A percentile compares a stretch with the other conserved stretches of the same genome.
Evolutionary conservation across 2,113 vertebrate genomes (phyloP).

Genomic region (Dipodomys ordii): DNA sequence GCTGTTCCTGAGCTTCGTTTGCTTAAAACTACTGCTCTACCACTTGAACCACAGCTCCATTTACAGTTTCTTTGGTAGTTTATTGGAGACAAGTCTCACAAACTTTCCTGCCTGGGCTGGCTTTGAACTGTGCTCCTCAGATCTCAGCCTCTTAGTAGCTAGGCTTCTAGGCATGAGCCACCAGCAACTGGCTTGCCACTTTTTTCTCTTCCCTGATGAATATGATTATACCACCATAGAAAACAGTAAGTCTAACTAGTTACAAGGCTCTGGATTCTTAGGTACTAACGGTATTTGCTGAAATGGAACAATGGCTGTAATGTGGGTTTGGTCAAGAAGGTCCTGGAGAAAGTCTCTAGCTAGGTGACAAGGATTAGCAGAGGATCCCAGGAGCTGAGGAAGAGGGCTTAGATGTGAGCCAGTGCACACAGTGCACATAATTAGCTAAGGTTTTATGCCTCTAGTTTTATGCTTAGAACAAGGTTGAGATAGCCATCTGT

Average conservation of each 20-base stretch:
- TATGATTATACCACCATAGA: background rate
- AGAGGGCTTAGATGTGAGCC: background rate
- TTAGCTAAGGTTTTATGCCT: background rate
- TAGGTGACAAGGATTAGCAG: background rate
- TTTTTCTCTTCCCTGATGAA: background rate
- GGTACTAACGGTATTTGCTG: background rate
- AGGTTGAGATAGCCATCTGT: background rate
- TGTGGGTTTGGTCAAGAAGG: background rate
- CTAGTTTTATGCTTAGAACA: conserved; percentile 6
- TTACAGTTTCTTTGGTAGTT: too few species aligned
- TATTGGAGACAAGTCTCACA: too few species aligned
- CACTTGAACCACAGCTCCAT: too few species aligned
- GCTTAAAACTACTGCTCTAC: too few species aligned
- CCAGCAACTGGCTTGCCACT: too few species aligned
- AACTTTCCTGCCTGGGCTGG: too few species aligned
- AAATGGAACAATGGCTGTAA: background rate
- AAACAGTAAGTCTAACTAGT: background rate
- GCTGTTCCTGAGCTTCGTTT: too few species aligned
- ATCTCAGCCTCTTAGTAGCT: too few species aligned
- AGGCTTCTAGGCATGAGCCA: too few species aligned
- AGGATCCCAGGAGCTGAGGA: background rate
- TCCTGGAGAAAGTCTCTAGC: background rate
- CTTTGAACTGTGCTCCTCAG: too few species aligned
- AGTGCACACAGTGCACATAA: background rate
- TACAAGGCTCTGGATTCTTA: conserved; percentile 11